phyloP scores from a whole-genome alignment of 2,888 invertebrate species.

The Mythimna impura region DNA sequence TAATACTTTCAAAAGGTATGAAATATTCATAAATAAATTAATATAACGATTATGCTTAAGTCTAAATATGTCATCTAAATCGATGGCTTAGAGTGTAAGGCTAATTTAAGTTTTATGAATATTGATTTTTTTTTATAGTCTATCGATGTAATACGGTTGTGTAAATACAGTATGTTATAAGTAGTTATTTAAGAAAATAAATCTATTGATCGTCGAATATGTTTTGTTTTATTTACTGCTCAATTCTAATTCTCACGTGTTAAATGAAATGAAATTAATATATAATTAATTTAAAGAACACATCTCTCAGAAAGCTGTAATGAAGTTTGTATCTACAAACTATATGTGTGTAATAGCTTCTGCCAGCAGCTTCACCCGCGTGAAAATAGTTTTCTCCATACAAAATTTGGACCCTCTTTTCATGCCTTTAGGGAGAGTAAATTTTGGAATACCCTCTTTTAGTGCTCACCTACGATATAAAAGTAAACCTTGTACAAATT shows the following conservation, averaged over 20 bases:
- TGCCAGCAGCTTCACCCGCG: no score
- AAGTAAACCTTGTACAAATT: no score
- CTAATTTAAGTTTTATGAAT: constrained; percentile 60
- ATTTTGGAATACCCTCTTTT: no score
- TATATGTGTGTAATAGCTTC: no score
- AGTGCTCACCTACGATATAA: no score
- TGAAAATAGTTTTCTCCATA: no score
- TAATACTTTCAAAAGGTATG: constrained; percentile 78
- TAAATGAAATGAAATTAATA: neutral
- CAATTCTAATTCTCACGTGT: neutral
- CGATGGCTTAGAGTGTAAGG: constrained; percentile 57
- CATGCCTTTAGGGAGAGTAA: no score
- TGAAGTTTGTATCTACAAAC: neutral
- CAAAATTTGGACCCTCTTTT: no score
- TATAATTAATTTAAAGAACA: neutral
- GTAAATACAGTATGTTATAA: constrained; percentile 80
- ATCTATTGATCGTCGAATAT: constrained; percentile 80
- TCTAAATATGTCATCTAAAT: constrained; percentile 18
- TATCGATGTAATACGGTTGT: constrained; percentile 76
- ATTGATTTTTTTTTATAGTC: constrained; percentile 66
- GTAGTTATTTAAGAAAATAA: constrained; percentile 83
- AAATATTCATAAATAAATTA: constrained; percentile 55
- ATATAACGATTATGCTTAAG: constrained; percentile 52
- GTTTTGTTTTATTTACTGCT: constrained; percentile 39
- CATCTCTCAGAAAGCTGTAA: neutral